A percentile compares a stretch with the other conserved stretches of the same genome.
These are phyloP conservation scores for Hippoglossus hippoglossus DNA, from an alignment of 2,797 vertebrate genomes.

Conservation along the genomic window DNA sequence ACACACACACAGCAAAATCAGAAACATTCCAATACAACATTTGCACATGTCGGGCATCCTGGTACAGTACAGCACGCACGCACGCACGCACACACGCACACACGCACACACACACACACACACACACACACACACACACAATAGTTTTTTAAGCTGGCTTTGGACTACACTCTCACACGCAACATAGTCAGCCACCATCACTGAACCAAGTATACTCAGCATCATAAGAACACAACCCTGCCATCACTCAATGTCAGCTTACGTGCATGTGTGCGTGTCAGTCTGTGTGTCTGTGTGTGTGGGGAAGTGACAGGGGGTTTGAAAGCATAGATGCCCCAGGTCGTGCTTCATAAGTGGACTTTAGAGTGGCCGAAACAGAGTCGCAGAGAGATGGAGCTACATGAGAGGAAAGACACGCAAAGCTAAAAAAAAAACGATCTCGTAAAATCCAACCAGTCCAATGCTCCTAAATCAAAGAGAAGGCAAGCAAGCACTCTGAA, in stretches of 20 bases:
- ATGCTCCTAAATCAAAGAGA: conserved; percentile 53
- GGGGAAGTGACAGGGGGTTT: conserved; percentile 20
- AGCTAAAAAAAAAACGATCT: conserved; percentile 54
- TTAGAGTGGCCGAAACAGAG: conserved; percentile 43
- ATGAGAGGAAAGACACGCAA: conserved; percentile 55
- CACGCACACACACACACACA: conserved; percentile 12
- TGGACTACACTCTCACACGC: conserved; percentile 40
- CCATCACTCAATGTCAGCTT: conserved; percentile 60
- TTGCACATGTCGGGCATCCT: too few relatives aligned
- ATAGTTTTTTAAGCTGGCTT: conserved; percentile 56
- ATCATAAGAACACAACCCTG: conserved; percentile 53
- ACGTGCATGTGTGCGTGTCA: neutral
- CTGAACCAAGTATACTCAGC: conserved; percentile 43
- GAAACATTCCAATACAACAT: too few relatives aligned
- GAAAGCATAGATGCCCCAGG: conserved; percentile 65
- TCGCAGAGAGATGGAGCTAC: conserved; percentile 24
- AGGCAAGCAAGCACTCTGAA: conserved; percentile 34
- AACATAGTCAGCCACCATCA: conserved; percentile 41
- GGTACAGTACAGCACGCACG: neutral
- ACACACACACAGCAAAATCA: conserved; percentile 23
- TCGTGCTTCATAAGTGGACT: conserved; percentile 61
- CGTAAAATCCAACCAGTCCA: conserved; percentile 43
- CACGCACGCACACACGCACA: conserved; percentile 11
- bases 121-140: conserved; percentile 27
- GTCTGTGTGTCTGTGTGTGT: rapidly evolving